Evolutionary conservation across 2,113 vertebrate genomes (phyloP), one percentile per base, ranked within the genome.

Genomic region (Trogon melanurus): DNA sequence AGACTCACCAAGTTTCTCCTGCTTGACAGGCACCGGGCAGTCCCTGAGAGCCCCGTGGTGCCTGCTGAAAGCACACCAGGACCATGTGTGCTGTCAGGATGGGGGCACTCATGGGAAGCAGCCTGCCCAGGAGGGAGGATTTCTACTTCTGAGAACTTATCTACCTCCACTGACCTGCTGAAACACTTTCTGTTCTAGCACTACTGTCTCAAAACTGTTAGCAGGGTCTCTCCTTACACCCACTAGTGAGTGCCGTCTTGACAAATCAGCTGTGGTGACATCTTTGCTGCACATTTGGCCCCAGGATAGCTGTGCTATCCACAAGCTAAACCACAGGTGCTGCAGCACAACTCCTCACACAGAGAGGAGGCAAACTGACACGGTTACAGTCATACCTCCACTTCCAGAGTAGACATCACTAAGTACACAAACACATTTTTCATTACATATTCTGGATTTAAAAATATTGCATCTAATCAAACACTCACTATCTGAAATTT

Each of bases 61-160:
- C 57, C 47, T 34, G n/a, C 1, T 76, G 27, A 41, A 54, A 69
- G 29, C 16, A 16, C 0, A 0, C 44, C 51, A 51, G 45, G 58
- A 36, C 44, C 44, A 36, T 0, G 2, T 2, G 1, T 23, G 36
- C 10, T 30, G 29, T 41, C 67, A 51, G 11, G 9, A 32, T 0
- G 1, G 45, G 44, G 20, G 36, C 50, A 11, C 32, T 51, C 36
- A 38, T 1, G 7, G 36, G 51, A 79, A 66, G 36, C 53, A 79
- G 44, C 29, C 26, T 36, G 36, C 26, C 47, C 26, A 53, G 62
- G 34, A 67, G 8, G 26, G 41, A 45, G 34, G 26, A 44, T 21
- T 66, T 53, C n/a, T 21, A 34, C n/a, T 75, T 72, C 58, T 48
- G n/a, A 61, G 34, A 72, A 36, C 38, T 34, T 6, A 15, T 1